phyloP scores from a whole-genome alignment of 2,888 invertebrate species.

The Drosophila rellima region DNA sequence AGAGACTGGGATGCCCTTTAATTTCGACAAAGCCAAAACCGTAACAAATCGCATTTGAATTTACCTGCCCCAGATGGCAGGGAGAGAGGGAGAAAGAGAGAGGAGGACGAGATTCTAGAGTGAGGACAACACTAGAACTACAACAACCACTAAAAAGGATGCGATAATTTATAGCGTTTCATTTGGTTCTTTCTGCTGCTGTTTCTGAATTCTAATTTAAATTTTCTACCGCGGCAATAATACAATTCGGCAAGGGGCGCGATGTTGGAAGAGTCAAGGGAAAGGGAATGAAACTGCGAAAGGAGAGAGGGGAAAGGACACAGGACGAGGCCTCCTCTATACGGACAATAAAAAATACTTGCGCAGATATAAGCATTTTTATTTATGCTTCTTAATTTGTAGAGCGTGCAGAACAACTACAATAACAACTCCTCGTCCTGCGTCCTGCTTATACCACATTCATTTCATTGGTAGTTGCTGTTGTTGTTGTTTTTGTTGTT shows the following conservation, averaged over 20 bases:
- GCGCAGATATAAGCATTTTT: conserved; percentile 60
- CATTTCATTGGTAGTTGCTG: conserved; percentile 41
- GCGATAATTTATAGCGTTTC: conserved; percentile 80
- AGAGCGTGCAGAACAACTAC: conserved; percentile 60
- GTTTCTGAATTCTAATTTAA: conserved; percentile 83
- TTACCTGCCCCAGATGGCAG: conserved; percentile 71
- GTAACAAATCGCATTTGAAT: conserved; percentile 84
- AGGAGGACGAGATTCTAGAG: background rate
- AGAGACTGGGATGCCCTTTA: conserved; percentile 46
- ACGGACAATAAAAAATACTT: conserved; percentile 57
- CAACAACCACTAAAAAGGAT: conserved; percentile 73
- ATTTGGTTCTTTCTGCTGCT: conserved; percentile 57
- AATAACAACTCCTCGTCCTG: conserved; percentile 31
- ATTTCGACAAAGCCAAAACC: conserved; percentile 77
- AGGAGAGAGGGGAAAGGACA: background rate
- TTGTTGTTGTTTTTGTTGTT: conserved; percentile 16
- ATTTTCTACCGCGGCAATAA: conserved; percentile 81
- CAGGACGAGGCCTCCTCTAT: conserved; percentile 26
- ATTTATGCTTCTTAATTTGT: conserved; percentile 79
- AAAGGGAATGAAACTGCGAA: too few relatives aligned
- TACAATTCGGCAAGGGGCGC: conserved; percentile 62
- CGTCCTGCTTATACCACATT: conserved; percentile 52
- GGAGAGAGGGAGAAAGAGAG: background rate
- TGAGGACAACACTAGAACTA: conserved; percentile 26
- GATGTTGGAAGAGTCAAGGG: background rate